Evolutionary conservation across 2,113 vertebrate species (phyloP).

Genomic region (Macaca mulatta): DNA sequence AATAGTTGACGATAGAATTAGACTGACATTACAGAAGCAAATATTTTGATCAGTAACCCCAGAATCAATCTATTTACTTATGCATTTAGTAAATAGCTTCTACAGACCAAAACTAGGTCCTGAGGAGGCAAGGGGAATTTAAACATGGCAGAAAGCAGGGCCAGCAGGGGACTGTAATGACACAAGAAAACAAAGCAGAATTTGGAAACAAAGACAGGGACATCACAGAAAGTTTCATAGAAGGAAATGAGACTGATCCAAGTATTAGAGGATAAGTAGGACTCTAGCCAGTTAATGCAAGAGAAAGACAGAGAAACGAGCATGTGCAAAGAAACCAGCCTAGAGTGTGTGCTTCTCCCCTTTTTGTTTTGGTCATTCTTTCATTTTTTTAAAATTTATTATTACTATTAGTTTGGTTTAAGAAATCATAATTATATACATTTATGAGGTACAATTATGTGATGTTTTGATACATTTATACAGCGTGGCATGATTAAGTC

Average conservation of each 20-base stretch:
- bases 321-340: background rate
- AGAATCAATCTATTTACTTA: background rate
- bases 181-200: background rate
- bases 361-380: background rate
- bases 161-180: background rate
- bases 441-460: background rate
- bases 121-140: background rate
- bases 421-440: background rate
- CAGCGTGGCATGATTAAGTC: background rate
- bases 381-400: background rate
- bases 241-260: background rate
- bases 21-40: background rate
- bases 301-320: background rate
- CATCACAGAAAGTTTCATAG: background rate
- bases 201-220: background rate
- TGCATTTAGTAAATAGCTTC: background rate
- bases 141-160: background rate
- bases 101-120: background rate
- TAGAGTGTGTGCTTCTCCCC: background rate
- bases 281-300: background rate
- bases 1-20: background rate
- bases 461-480: background rate
- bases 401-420: background rate
- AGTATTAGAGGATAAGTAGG: background rate
- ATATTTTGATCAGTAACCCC: background rate